Evolutionary conservation across 2,888 invertebrate genomes (phyloP).

Genomic region (Philopedon plagiatum): DNA sequence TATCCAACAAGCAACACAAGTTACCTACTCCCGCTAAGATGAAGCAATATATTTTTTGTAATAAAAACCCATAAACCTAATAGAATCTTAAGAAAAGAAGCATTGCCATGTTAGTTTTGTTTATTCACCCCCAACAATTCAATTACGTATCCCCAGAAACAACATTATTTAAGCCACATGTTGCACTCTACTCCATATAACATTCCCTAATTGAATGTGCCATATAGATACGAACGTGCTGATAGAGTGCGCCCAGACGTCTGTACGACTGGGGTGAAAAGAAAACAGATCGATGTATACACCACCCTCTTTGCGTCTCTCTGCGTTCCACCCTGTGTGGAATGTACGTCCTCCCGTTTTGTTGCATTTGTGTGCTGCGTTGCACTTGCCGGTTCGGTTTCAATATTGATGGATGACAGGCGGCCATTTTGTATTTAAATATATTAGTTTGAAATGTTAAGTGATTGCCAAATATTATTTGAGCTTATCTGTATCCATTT

Average conservation of each 20-base stretch:
- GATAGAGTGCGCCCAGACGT: conserved; percentile 63
- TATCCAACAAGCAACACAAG: too few species aligned
- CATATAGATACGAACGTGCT: conserved; percentile 48
- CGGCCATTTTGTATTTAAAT: conserved; percentile 62
- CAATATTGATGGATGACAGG: conserved; percentile 54
- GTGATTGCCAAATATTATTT: conserved; percentile 20
- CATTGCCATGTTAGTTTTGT: conserved; percentile 37
- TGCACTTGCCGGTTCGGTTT: conserved; percentile 34
- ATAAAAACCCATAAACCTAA: conserved; percentile 3
- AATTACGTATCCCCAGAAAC: conserved; percentile 47
- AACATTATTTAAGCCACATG: conserved; percentile 52
- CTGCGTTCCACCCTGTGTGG: conserved; percentile 51
- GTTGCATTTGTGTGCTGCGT: conserved; percentile 41
- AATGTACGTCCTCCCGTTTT: conserved; percentile 39
- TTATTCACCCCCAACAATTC: conserved; percentile 50
- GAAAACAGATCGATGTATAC: conserved; percentile 64
- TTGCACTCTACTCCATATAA: conserved; percentile 43
- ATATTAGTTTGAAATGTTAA: conserved; percentile 48
- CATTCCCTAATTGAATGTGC: conserved; percentile 47
- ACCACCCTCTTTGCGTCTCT: conserved; percentile 52
- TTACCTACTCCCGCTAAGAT: neutral
- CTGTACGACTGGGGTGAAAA: conserved; percentile 65
- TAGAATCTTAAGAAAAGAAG: conserved; percentile 28
- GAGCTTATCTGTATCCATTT: conserved; percentile 49
- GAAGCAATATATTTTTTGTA: neutral